Evolutionary conservation across 2,113 vertebrate genomes (phyloP), one percentile per base, ranked within the genome.

Genomic region (Carassius auratus): DNA sequence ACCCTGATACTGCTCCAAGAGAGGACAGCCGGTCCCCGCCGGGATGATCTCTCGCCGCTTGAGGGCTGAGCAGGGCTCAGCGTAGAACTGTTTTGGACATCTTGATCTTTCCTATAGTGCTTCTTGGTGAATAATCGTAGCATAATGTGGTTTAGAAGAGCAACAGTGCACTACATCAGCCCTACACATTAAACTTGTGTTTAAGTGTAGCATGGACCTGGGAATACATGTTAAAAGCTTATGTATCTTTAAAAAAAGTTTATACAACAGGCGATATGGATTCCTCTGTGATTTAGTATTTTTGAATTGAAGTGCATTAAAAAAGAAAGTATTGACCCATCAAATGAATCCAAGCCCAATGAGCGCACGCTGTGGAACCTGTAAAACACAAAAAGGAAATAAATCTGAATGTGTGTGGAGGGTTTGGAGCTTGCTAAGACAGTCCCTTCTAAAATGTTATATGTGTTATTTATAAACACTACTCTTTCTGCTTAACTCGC

Each of bases 91-190:
- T 80, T 42, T 45, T 3, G 10, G 23, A 52, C 23, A 59, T 33
- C 17, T 57, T 36, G 19, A 5, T 59, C 15, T 77, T 33, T 59
- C 6, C 55, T 77, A 12, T 59, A 77, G 30, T 36, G 76, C 1
- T 62, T 79, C 21, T n/a, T 42, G 55, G 55, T 79, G 57, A 62
- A n/a, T 62, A 79, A 79, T 79, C 33, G 15, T 62, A 77, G 76
- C 30, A 21, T 26, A 17, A 55, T 14, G 30, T 42, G 76, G 57
- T 14, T 79, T 62, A 62, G 52, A 78, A 61, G 19, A 38, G 33
- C 57, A 79, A 38, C 26, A 61, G 12, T 23, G 76, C 76, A 61
- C 17, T 23, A 15, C 15, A 57, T 33, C 55, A 57, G 15, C 52
- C 57, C 26, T 78, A 38, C 26, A 59, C 50, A 7, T 38, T 4